A percentile compares a stretch with the other conserved stretches of the same genome.
phyloP scores from a whole-genome alignment of 2,797 vertebrate genomes.

The Peromyscus nudipes region DNA sequence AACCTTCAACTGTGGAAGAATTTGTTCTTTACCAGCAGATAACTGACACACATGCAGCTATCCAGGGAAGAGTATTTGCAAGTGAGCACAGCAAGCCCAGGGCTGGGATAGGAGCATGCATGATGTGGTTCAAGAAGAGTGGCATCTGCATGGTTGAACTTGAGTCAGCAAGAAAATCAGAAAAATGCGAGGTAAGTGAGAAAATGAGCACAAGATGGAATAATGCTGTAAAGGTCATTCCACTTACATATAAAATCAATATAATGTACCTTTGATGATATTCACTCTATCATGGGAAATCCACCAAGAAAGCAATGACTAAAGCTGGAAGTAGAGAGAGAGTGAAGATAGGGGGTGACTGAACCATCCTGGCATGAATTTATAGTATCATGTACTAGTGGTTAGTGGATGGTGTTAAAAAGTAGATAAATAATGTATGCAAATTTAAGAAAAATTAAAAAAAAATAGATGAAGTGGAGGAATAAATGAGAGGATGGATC shows the following conservation, averaged over 20 bases:
- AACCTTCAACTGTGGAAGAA: not conserved
- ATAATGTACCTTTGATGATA: not conserved
- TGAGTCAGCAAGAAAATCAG: not conserved
- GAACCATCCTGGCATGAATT: not conserved
- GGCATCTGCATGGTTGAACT: not conserved
- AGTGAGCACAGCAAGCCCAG: not conserved
- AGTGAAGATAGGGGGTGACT: not conserved
- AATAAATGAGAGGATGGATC: not conserved
- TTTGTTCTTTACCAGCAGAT: not conserved
- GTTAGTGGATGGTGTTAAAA: not conserved
- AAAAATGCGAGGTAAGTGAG: not conserved
- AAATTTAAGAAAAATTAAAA: not conserved
- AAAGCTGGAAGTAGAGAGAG: not conserved
- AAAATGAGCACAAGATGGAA: not conserved
- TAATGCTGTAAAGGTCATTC: not conserved
- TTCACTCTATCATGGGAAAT: not conserved
- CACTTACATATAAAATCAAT: not conserved
- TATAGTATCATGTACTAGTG: not conserved
- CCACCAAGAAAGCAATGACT: not conserved
- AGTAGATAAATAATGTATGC: too few relatives aligned
- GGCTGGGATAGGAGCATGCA: not conserved
- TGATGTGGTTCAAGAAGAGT: not conserved
- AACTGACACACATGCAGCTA: not conserved
- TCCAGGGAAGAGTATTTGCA: not conserved
- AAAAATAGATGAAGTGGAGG: not conserved